Base-by-base conservation (phyloP, 1,140 invertebrate species). In the Drosophila sucinea region DNA sequence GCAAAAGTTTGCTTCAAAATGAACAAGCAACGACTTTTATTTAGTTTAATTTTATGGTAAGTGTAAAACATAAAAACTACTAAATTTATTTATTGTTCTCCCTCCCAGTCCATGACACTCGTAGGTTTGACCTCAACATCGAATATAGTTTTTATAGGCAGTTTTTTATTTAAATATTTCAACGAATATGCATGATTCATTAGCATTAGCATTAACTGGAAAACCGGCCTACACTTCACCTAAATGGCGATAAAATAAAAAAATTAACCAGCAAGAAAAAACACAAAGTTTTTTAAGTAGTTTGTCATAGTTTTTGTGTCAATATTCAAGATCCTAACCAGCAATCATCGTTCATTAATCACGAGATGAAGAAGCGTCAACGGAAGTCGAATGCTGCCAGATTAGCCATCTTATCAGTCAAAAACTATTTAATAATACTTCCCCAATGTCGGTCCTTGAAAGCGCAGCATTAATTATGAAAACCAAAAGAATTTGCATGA, bases 1-100 rank as follows among this genome's bases (percentile, higher is more conserved):
- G 65, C 60, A 70, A 41, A 32, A 65, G 23, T 57, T 71, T 78
- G 81, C 85, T 89, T 89, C 65, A 79, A 60, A 56, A 89, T 89
- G 84, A 81, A 58, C 57, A 84, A 84, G 69, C 85, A 83, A 78
- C 56, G 66, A 69, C 60, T 89, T 71, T 81, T 89, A 62, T 30
- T 89, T 65, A 84, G 84, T 76, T 73, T 89, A 84, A 79, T 90
- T 60, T 67, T 89, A 89, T 89, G 84, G 84, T 89, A 65, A 89
- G 84, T 87, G 51, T 8, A 72, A 3, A 35, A 40, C 60, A 23
- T 0, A 10, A 27, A 51, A 51, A 51, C 25, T 17, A n/a, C 11
- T 27, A 51, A 51, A 27, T 2, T 1, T 57, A 32, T 57, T 33
- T 57, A 33, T 17, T 32, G 1, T 51, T 30, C 4, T 30, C 30